Conservation (phyloP, 2,888 invertebrate genomes). For the Clepsis dumicolana region DNA sequence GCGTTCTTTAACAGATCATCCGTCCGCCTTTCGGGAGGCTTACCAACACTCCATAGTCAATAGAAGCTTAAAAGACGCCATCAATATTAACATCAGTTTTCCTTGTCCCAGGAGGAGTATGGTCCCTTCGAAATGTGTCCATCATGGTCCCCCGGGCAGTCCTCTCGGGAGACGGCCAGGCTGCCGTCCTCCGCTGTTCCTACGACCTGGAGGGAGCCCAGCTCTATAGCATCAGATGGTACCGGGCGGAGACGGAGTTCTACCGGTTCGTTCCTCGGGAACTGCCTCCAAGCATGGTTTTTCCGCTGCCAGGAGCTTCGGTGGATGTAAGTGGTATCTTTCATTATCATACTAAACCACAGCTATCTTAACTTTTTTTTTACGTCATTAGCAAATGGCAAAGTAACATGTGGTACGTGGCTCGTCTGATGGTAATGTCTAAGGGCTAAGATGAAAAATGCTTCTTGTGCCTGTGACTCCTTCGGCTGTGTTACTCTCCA, state of each 20-base stretch:
- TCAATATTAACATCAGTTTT: background rate
- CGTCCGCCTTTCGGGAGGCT: no score
- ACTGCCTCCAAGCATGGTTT: slow-evolving; percentile 89
- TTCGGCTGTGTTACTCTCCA: no score
- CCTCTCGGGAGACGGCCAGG: slow-evolving; percentile 80
- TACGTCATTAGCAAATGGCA: no score
- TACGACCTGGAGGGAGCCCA: slow-evolving; percentile 88
- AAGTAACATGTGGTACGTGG: no score
- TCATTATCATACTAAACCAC: no score
- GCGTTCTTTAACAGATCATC: no score
- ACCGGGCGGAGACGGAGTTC: slow-evolving; percentile 90
- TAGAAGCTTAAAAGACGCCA: no score
- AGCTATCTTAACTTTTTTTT: no score
- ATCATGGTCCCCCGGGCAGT: slow-evolving; percentile 85
- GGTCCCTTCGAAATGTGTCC: slow-evolving; percentile 78
- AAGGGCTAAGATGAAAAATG: no score
- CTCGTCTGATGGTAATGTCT: no score
- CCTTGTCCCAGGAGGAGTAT: slow-evolving; percentile 71
- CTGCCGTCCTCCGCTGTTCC: slow-evolving; percentile 84
- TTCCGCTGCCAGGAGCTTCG: slow-evolving; percentile 88
- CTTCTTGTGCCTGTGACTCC: no score
- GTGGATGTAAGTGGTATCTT: slow-evolving; percentile 88
- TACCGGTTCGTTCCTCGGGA: slow-evolving; percentile 91
- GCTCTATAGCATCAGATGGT: slow-evolving; percentile 92
- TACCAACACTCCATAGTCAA: no score